Evolutionary conservation across 2,888 invertebrate species (phyloP), one percentile per base, ranked within the genome.

Genomic region (Drosophila algonquin): DNA sequence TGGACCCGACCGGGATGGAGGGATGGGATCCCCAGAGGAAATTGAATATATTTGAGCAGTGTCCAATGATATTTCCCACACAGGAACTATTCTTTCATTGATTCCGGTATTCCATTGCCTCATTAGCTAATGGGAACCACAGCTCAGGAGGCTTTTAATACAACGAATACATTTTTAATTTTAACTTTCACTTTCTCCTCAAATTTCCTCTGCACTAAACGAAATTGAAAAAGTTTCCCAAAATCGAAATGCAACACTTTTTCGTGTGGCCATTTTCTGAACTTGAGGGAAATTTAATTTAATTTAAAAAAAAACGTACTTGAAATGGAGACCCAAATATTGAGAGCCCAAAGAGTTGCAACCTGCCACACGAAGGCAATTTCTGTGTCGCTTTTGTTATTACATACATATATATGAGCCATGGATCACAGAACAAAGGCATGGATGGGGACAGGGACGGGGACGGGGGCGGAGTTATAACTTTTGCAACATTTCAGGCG

Each of bases 201-300:
- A 35, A 52, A 60, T 48, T 35, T 44, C 40, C 8, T 46, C n/a
- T 2, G 56, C 45, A n/a, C 21, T n/a, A 46, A 30, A 77, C 63
- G 61, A 61, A 70, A 80, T 61, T 54, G 56, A 69, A 71, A 83
- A 77, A 71, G 53, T 75, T 80, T 6, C 53, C 54, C 21, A 51
- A 18, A 51, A 68, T 68, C 56, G 12, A 45, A 54, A 30, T 48
- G 24, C 47, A 65, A 30, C 40, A 27, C 40, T 21, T 18, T 54
- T 44, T 47, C 16, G 45, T 4, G 6, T 9, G 30, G 45, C 10
- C n/a, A 45, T 46, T 62, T 51, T 32, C 24, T 50, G 50, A 57
- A 56, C 65, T 69, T 50, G 50, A n/a, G 44, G 50, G 45, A 21
- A 14, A 24, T 27, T 40, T 53, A 69, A 69, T 69, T 69, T 72